Percentiles rank a stretch among this genome's conserved stretches.
Conservation (phyloP, 1,140 invertebrate genomes). For the Pseudomyrmex dendroicus region DNA sequence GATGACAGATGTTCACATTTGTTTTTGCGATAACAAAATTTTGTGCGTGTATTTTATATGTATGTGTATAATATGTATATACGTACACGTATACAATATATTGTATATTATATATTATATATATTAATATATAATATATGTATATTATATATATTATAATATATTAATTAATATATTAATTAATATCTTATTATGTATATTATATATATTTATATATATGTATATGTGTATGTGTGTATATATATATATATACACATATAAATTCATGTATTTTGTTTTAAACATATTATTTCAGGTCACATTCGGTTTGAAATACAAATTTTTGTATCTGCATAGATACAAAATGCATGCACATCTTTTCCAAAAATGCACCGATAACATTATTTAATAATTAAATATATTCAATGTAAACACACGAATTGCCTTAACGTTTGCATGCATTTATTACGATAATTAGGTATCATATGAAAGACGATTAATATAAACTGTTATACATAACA, state of each 20-base stretch:
- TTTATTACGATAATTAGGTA: constrained; percentile 4
- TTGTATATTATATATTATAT: no score
- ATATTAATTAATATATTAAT: no score
- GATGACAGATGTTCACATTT: background rate
- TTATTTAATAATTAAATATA: background rate
- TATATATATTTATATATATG: no score
- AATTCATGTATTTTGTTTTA: constrained; percentile 2
- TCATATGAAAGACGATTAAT: constrained; percentile 3
- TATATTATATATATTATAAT: no score
- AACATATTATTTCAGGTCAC: background rate
- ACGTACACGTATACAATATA: no score
- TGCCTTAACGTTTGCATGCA: background rate
- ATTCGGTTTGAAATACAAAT: background rate
- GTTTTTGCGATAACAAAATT: background rate
- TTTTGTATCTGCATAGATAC: background rate
- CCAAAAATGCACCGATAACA: background rate
- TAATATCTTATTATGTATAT: no score
- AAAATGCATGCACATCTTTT: background rate
- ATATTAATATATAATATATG: no score
- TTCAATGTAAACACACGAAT: background rate
- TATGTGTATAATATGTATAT: no score
- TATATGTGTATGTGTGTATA: no score
- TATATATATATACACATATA: background rate
- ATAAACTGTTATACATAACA: background rate
- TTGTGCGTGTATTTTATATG: background rate